Evolutionary conservation across 1,140 invertebrate genomes (phyloP).

Genomic region (Alviniconcha marisindica): DNA sequence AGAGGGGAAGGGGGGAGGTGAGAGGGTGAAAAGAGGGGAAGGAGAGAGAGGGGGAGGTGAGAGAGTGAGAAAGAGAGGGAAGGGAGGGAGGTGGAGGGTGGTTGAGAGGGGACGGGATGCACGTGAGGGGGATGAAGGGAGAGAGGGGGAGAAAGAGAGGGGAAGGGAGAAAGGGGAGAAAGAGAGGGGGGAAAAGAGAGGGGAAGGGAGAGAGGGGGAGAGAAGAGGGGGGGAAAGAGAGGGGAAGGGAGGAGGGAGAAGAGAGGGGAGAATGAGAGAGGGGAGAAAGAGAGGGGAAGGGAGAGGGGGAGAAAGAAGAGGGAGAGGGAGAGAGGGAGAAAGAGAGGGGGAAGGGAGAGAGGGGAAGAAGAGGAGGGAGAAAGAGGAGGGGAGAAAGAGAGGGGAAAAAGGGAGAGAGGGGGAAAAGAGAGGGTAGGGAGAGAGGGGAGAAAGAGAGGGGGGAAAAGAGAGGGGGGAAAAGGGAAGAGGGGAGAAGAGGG

Average conservation of each 20-base stretch:
- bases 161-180: conserved; percentile 24
- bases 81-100: background rate
- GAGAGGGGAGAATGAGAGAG: background rate
- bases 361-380: background rate
- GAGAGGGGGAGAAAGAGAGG: conserved; percentile 25
- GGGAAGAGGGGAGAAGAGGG: background rate
- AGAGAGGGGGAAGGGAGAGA: background rate
- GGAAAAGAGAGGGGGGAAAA: background rate
- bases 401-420: background rate
- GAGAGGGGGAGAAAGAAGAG: background rate
- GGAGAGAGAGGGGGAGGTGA: background rate
- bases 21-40: background rate
- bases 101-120: background rate
- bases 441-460: background rate
- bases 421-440: background rate
- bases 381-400: background rate
- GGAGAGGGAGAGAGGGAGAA: background rate
- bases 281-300: background rate
- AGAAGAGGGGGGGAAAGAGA: conserved; percentile 4
- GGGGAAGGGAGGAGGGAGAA: conserved; percentile 26
- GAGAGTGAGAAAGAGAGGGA: background rate
- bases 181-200: conserved; percentile 34
- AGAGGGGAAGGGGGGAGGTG: background rate
- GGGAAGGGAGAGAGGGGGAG: conserved; percentile 2
- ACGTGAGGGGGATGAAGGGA: background rate